Evolutionary conservation across 2,797 vertebrate species (phyloP).

Genomic region (Lacerta agilis): DNA sequence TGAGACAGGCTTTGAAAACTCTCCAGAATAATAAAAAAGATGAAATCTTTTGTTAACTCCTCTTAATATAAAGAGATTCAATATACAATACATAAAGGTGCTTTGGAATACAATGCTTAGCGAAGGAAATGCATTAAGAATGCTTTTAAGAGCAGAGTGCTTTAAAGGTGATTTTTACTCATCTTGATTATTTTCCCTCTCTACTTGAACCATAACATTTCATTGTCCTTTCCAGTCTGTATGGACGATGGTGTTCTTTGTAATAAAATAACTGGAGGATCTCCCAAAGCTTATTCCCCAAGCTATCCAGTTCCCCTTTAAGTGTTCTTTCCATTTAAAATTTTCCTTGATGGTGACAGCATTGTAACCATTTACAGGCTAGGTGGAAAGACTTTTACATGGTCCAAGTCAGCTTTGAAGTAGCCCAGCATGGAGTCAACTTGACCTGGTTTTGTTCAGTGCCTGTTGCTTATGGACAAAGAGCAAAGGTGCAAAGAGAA

Average conservation of each 20-base stretch:
- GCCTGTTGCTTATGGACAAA: background rate
- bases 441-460: background rate
- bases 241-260: background rate
- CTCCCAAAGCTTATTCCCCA: conserved; percentile 8
- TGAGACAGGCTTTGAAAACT: conserved; percentile 55
- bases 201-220: background rate
- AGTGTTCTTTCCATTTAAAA: background rate
- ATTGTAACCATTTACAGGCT: background rate
- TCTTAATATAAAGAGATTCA: conserved; percentile 45
- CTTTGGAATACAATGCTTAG: background rate
- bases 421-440: background rate
- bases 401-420: no score
- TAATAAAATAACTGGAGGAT: conserved; percentile 33
- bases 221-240: background rate
- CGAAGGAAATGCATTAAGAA: conserved; percentile 36
- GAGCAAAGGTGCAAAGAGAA: background rate
- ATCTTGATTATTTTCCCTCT: background rate
- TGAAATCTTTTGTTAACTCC: conserved; percentile 54
- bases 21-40: conserved; percentile 23
- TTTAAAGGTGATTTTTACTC: background rate
- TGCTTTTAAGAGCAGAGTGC: conserved; percentile 14
- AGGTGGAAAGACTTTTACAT: background rate
- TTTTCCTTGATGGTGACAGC: background rate
- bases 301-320: background rate
- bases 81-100: background rate